phyloP scores from a whole-genome alignment of 1,140 invertebrate genomes.

The Drosophila leontia region DNA sequence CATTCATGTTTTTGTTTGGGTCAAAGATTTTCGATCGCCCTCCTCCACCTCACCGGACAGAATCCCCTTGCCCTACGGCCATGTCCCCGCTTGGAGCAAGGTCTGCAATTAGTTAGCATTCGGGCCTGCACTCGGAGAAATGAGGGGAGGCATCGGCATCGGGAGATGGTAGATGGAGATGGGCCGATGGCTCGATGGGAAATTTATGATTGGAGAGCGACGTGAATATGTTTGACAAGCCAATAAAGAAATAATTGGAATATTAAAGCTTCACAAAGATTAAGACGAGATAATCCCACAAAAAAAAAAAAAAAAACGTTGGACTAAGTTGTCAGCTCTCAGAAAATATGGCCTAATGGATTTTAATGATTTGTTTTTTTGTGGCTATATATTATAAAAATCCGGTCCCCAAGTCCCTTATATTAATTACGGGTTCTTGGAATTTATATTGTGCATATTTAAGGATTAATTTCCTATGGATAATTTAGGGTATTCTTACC shows the following conservation, averaged over 20 bases:
- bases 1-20: constrained; percentile 53
- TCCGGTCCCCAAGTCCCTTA: neutral
- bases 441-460: neutral
- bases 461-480: neutral
- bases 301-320: constrained; percentile 4
- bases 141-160: neutral
- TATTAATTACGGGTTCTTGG: neutral
- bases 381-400: constrained; percentile 1
- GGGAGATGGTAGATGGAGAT: neutral
- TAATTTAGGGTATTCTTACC: neutral
- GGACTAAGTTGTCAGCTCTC: constrained; percentile 14
- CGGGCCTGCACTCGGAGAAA: constrained; percentile 32
- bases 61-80: constrained; percentile 3
- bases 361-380: constrained; percentile 31
- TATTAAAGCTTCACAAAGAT: constrained; percentile 27
- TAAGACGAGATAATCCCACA: constrained; percentile 28
- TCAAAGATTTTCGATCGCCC: constrained; percentile 58
- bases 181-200: constrained; percentile 16
- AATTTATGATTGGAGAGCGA: constrained; percentile 33
- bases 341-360: constrained; percentile 25
- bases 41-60: constrained; percentile 4
- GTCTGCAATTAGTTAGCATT: constrained; percentile 32
- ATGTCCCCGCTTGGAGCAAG: constrained; percentile 28
- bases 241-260: constrained; percentile 27
- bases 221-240: constrained; percentile 27